Evolutionary conservation across 2,888 invertebrate species (phyloP).

Genomic region (Diadegma fenestrale): DNA sequence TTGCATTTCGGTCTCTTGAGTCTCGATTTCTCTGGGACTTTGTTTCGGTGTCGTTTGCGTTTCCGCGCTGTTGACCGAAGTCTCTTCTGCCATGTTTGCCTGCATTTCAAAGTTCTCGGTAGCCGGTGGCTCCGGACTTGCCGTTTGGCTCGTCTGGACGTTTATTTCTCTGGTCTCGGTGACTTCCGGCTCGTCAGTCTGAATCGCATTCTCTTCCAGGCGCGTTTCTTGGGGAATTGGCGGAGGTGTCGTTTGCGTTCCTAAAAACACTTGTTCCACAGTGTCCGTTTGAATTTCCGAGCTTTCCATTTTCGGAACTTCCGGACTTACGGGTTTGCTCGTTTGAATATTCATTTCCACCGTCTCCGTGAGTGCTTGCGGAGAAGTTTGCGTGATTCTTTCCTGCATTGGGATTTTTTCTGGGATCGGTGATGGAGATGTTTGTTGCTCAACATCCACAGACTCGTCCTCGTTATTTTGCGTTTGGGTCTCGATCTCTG

Average conservation of each 20-base stretch:
- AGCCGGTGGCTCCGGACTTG: slow-evolving; percentile 79
- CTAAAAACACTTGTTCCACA: slow-evolving; percentile 77
- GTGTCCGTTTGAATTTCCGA: slow-evolving; percentile 86
- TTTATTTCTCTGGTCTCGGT: slow-evolving; percentile 80
- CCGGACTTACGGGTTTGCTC: slow-evolving; percentile 74
- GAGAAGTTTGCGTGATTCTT: slow-evolving; percentile 82
- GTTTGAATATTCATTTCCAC: slow-evolving; percentile 75
- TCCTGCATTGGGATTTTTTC: slow-evolving; percentile 81
- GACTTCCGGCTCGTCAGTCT: slow-evolving; percentile 83
- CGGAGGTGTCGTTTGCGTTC: slow-evolving; percentile 79
- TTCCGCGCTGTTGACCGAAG: slow-evolving; percentile 72
- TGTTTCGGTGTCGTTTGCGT: slow-evolving; percentile 79
- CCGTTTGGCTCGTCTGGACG: slow-evolving; percentile 76
- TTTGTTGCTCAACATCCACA: slow-evolving; percentile 80
- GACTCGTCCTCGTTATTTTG: slow-evolving; percentile 74
- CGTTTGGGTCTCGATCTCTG: slow-evolving; percentile 84
- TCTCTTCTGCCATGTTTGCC: slow-evolving; percentile 83
- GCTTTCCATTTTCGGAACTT: slow-evolving; percentile 83
- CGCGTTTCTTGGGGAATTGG: slow-evolving; percentile 77
- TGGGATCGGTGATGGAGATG: slow-evolving; percentile 78
- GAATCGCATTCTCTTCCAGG: slow-evolving; percentile 83
- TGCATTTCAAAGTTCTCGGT: slow-evolving; percentile 85
- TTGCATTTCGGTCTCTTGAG: slow-evolving; percentile 76
- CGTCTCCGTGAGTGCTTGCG: slow-evolving; percentile 78
- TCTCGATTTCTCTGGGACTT: slow-evolving; percentile 71